Conservation (phyloP, 35 echinoderm and acorn worm species). For the Stichopus chloronotus region DNA sequence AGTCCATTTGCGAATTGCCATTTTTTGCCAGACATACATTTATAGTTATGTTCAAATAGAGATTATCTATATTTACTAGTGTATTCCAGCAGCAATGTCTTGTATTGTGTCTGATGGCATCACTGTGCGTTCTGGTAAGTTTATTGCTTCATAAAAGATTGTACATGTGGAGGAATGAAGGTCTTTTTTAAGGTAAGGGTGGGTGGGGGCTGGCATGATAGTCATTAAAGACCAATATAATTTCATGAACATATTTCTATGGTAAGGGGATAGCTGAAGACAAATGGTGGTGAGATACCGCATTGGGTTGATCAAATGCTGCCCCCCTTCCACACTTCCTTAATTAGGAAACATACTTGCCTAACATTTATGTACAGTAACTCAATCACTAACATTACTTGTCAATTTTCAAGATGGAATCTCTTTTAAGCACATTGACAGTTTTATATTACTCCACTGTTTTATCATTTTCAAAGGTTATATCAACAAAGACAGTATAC, state of each 20-base stretch:
- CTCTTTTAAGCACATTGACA: neutral
- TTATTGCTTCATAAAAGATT: neutral
- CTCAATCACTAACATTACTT: constrained; percentile 9
- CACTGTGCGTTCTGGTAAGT: neutral
- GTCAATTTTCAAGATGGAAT: neutral
- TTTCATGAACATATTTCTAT: constrained; percentile 7
- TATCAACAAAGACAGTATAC: neutral
- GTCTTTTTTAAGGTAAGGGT: neutral
- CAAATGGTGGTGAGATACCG: neutral
- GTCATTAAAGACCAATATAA: neutral
- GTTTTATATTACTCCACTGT: neutral
- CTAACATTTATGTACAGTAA: constrained; percentile 10
- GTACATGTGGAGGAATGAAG: neutral
- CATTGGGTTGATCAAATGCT: constrained; percentile 17
- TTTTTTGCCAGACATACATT: neutral
- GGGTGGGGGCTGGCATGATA: neutral
- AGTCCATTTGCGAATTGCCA: neutral
- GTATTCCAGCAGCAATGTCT: neutral
- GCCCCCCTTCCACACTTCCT: constrained; percentile 8
- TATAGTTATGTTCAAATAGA: constrained; percentile 11
- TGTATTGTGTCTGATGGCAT: neutral
- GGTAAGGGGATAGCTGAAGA: neutral
- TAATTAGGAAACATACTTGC: neutral
- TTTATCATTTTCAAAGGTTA: constrained; percentile 10
- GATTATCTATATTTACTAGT: neutral